Base-by-base conservation (phyloP, 2,797 vertebrate genomes). In the Lycodopsis pacificus region DNA sequence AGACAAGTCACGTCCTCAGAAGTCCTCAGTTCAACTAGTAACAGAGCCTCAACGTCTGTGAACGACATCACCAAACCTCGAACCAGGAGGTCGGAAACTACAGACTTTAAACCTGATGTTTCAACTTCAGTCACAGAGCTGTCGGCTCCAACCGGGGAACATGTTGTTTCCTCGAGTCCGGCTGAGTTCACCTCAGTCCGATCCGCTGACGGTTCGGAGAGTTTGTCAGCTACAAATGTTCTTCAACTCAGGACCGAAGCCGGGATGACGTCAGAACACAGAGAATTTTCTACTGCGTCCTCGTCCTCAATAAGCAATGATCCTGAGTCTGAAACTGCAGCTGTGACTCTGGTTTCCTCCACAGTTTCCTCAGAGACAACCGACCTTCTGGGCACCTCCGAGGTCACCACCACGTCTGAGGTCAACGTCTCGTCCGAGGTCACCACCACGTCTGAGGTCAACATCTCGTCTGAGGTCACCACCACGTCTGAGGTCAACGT, bases 61-160 rank as follows among this genome's bases (percentile, higher is more conserved):
- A 71, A 73, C 6, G 25, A 85, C 4, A 42, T 54, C 3, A 32
- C 49, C 62, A 75, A 61, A 73, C 68, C 83, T 57, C 85, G 75
- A 48, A 91, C 87, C n/a, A 87, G 81, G 70, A 83, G 86, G 57
- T 87, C 84, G 0, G 42, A 59, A 1, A 83, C 73, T 1, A 58
- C 64, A 13, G 71, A 68, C 64, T 57, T 64, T 17, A 11, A 4
- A 20, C 61, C 68, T n/a, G 51, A 68, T 19, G 22, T 8, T 54
- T 56, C 48, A 7, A 12, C n/a, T 19, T 53, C 66, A 42, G 71
- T 77, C 67, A 69, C 69, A 5, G 53, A 87, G 0, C 46, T 46
- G 4, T 59, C 63, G 0, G 14, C 19, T 22, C 14, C 79, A n/a
- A 56, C 73, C 10, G 7, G 38, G 5, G n/a, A 36, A 58, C 59